These are phyloP conservation scores for Ormyrus labotus DNA, from an alignment of 2,888 invertebrate genomes.

Conservation along the genomic window DNA sequence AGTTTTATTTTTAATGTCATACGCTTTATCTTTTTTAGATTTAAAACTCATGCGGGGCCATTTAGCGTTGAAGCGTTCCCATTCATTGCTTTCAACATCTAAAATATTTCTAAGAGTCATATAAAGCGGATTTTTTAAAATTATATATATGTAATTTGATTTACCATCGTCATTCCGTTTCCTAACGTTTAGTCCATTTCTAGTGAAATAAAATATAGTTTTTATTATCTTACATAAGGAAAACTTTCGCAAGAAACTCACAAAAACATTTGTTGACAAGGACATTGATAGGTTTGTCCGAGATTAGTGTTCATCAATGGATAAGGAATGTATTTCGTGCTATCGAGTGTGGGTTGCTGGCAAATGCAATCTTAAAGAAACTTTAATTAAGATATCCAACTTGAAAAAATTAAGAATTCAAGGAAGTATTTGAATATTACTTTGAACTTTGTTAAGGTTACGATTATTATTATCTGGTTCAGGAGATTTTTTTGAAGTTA, in stretches of 20 bases:
- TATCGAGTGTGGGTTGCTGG: conserved; percentile 21
- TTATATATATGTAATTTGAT: neutral
- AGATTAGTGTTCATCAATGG: conserved; percentile 27
- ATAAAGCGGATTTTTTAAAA: conserved; percentile 2
- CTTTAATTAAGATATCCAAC: neutral
- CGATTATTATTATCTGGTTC: conserved; percentile 2
- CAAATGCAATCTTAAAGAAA: conserved; percentile 44
- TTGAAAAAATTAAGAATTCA: neutral
- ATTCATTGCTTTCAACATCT: conserved; percentile 34
- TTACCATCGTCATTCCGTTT: conserved; percentile 39
- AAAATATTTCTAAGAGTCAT: conserved; percentile 9
- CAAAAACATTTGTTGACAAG: conserved; percentile 40
- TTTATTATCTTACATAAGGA: neutral
- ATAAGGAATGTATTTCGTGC: conserved; percentile 32
- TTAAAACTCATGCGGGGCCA: conserved; percentile 60
- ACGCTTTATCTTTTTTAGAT: conserved; percentile 61
- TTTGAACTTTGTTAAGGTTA: conserved; percentile 34
- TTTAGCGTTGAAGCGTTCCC: conserved; percentile 63
- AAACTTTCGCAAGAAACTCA: conserved; percentile 25
- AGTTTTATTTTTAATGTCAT: conserved; percentile 61
- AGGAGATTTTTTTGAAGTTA: conserved; percentile 47
- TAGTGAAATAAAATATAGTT: conserved; percentile 8
- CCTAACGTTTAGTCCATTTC: conserved; percentile 16
- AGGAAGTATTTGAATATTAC: conserved; percentile 18
- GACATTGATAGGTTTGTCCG: conserved; percentile 21